A percentile compares a stretch with the other conserved stretches of the same genome.
These are phyloP conservation scores for Pseudococcus jackbeardsleyi DNA, from an alignment of 2,888 invertebrate genomes.

Conservation along the genomic window DNA sequence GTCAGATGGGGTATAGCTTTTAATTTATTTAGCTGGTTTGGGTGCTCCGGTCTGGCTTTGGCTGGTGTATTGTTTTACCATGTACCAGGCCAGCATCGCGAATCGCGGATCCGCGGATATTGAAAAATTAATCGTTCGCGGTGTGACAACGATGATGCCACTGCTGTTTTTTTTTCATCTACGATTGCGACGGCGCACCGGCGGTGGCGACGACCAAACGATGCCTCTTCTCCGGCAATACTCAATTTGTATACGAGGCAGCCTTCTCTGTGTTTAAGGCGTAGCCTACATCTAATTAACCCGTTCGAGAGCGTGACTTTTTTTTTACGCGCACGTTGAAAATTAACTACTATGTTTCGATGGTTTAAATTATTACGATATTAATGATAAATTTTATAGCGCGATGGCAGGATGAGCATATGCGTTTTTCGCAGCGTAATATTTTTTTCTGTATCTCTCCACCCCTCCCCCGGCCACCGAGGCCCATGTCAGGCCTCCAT, in stretches of 20 bases:
- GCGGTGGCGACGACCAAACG: background rate
- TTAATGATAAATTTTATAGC: slow-evolving; percentile 34
- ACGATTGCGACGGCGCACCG: background rate
- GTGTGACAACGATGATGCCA: background rate
- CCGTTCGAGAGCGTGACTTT: slow-evolving; percentile 41
- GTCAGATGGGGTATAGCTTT: slow-evolving; percentile 9
- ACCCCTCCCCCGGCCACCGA: background rate
- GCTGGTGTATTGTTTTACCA: background rate
- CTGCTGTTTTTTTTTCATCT: background rate
- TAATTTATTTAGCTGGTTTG: slow-evolving; percentile 11
- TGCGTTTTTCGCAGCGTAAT: background rate
- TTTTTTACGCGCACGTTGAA: slow-evolving; percentile 28
- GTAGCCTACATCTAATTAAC: slow-evolving; percentile 26
- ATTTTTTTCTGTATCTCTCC: background rate
- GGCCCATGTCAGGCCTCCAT: background rate
- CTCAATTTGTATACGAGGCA: background rate
- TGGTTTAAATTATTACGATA: slow-evolving; percentile 8
- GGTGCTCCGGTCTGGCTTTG: background rate
- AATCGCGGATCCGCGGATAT: background rate
- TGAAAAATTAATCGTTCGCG: background rate
- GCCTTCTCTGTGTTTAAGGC: slow-evolving; percentile 17
- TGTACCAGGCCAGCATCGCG: slow-evolving; percentile 3
- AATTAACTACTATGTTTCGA: slow-evolving; percentile 21
- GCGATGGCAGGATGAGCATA: slow-evolving; percentile 20
- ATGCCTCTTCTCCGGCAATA: background rate